Evolutionary conservation across 2,113 vertebrate species (phyloP), one percentile per base, ranked within the genome.

Genomic region (Toxotes chatareus): DNA sequence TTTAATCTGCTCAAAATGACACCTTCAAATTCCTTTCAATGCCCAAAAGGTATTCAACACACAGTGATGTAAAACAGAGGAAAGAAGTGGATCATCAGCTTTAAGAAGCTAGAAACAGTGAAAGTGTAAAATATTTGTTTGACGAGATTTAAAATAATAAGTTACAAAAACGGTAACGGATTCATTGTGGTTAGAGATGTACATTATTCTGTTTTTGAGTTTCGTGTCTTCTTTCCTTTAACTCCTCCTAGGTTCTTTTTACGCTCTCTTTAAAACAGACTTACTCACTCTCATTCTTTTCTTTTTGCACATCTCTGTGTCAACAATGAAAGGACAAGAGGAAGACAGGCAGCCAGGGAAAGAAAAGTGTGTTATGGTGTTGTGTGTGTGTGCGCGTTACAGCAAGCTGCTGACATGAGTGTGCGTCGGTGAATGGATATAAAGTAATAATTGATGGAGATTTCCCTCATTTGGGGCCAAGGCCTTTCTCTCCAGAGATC

Each of bases 391-490:
- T 79, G 23, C 42, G 1, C 14, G 6, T 63, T 62, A 46, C 44
- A 47, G 73, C 60, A 36, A n/a, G 12, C 59, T 70, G 83, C 49
- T 63, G 57, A 73, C 32, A 60, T 59, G 61, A 76, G 31, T 23
- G 3, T 38, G 32, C 31, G 38, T 76, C 38, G 27, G 27, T 64
- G 47, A 70, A 67, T 32, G 77, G 74, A 47, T 32, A 67, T 65
- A 40, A 32, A 73, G 27, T 31, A 53, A 73, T 81, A 73, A 84
- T 74, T 53, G 71, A 85, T 73, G 62, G 76, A 61, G 46, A 70
- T 78, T 69, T 69, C 57, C 47, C 71, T 74, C 31, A 49, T 88
- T 85, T 38, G 1, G n/a, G 79, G 31, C 79, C 55, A 19, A 65
- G n/a, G 47, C 36, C 51, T 32, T 71, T 63, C 61, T 83, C 73